phyloP scores from a whole-genome alignment of 2,113 vertebrate species.

The Chaetodon auriga region DNA sequence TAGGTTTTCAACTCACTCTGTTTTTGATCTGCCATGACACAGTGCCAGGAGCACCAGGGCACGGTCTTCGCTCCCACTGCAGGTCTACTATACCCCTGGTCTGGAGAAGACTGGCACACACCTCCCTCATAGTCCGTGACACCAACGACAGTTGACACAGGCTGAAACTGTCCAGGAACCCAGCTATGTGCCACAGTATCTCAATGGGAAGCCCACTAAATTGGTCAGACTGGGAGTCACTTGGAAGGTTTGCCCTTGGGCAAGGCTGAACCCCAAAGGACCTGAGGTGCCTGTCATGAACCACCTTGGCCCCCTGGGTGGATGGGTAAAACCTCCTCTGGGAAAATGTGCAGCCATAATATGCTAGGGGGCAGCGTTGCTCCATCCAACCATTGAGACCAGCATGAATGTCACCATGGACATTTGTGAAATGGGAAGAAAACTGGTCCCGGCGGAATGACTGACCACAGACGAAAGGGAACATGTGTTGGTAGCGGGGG shows the following conservation, averaged over 20 bases:
- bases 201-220: conserved; percentile 94
- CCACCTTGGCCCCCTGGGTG: conserved; percentile 89
- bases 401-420: conserved; percentile 97
- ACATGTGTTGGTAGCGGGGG: conserved; percentile 86
- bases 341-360: conserved; percentile 97
- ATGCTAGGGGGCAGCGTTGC: conserved; percentile 95
- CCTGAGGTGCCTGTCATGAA: conserved; percentile 92
- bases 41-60: conserved; percentile 80
- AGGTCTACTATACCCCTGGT: conserved; percentile 95
- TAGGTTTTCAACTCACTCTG: conserved; percentile 84
- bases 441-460: conserved; percentile 97
- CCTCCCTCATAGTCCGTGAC: conserved; percentile 94
- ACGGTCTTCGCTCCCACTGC: conserved; percentile 91
- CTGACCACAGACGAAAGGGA: conserved; percentile 98
- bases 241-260: conserved; percentile 76
- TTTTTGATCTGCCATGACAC: conserved; percentile 95
- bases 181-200: conserved; percentile 93
- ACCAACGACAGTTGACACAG: conserved; percentile 96
- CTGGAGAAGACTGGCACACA: conserved; percentile 95
- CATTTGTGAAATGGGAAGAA: conserved; percentile 96
- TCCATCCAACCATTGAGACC: conserved; percentile 99
- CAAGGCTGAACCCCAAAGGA: conserved; percentile 93
- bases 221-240: conserved; percentile 86
- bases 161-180: conserved; percentile 97
- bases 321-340: conserved; percentile 95